Evolutionary conservation across 2,113 vertebrate genomes (phyloP), one percentile per base, ranked within the genome.

Genomic region (Cricetomys ansorgei): DNA sequence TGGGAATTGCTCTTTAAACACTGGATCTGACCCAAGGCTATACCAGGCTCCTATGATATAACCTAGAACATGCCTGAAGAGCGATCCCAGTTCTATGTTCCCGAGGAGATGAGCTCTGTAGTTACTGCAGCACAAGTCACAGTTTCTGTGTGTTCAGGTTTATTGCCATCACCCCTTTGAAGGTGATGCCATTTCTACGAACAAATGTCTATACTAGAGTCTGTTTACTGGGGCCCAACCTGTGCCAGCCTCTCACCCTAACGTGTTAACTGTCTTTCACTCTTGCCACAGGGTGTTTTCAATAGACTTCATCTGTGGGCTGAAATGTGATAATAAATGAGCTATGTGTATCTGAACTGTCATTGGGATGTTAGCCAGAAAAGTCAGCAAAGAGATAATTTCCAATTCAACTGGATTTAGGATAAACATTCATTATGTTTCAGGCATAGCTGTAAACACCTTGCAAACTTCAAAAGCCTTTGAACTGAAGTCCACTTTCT

Each of bases 311-410:
- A 43, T 40, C 9, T 86, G 15, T 77, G 77, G 72, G 59, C 53
- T 85, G 45, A 90, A 93, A 95, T 4, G 27, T 48, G 69, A 85
- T 50, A 85, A 92, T 73, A 62, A 34, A 87, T 50, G 21, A 90
- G 10, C n/a, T 19, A 27, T 29, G 5, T 81, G 73, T 92, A 55
- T 89, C 55, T 75, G 67, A 92, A 77, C 45, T 16, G 72, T 75
- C 67, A 17, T 10, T 65, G 45, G 27, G 59, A 5, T 70, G 43
- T 31, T 79, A 64, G 7, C 25, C 62, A 75, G 87, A 7, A 1
- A 4, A 64, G 9, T 88, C 50, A 80, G 29, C 50, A 48, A 76
- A 76, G 34, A 67, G 29, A 79, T 57, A 9, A 43, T 96, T 96
- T 95, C 4, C 65, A 69, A 50, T 64, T 92, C 16, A 75, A 25